These are phyloP conservation scores for Eulemur rubriventer DNA, from an alignment of 2,797 vertebrate species.

Conservation along the genomic window DNA sequence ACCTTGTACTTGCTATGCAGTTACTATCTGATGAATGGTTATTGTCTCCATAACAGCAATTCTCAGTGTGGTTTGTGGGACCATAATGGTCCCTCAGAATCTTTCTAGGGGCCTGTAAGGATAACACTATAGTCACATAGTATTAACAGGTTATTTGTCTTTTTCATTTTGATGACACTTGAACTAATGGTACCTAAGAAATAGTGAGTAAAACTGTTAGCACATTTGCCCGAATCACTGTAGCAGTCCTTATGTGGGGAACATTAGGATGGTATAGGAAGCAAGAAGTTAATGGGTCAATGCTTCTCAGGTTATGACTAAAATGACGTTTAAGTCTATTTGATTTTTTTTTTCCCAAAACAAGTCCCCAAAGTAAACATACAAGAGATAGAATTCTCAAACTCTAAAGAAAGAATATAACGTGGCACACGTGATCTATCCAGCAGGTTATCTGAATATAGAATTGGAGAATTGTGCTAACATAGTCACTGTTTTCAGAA, in stretches of 20 bases:
- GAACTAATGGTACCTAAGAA: not conserved
- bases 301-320: not conserved
- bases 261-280: not conserved
- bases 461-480: not conserved
- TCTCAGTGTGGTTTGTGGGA: not conserved
- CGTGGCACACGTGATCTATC: not conserved
- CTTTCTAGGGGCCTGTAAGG: not conserved
- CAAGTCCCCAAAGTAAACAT: not conserved
- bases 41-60: not conserved
- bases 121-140: not conserved
- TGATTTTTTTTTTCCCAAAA: not conserved
- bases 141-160: not conserved
- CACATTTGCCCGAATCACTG: not conserved
- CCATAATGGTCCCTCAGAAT: not conserved
- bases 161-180: not conserved
- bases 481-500: not conserved
- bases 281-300: not conserved
- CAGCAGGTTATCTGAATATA: not conserved
- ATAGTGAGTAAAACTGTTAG: not conserved
- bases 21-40: not conserved
- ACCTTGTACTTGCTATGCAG: not conserved
- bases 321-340: not conserved
- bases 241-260: not conserved
- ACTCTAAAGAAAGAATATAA: not conserved
- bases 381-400: not conserved